Evolutionary conservation across 1,140 invertebrate species (phyloP).

Genomic region (Hylaeus anthracinus): DNA sequence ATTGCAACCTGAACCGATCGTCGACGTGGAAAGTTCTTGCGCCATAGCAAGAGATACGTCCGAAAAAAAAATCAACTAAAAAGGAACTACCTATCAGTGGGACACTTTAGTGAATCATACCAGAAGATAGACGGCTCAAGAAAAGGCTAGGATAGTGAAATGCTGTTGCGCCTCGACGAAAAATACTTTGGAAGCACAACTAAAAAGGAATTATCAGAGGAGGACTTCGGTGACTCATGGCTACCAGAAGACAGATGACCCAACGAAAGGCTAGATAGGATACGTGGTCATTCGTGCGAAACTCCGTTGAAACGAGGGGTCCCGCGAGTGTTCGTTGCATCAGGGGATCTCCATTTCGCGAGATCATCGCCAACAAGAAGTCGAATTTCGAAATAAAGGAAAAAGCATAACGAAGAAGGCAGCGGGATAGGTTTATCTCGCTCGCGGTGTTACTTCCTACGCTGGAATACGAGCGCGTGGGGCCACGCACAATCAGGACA

Average conservation of each 20-base stretch:
- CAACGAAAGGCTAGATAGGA: not conserved
- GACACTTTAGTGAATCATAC: too few species aligned
- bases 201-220: not conserved
- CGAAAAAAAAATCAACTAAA: too few species aligned
- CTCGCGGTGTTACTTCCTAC: conserved; percentile 52
- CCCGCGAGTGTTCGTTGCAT: too few species aligned
- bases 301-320: too few species aligned
- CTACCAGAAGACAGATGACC: not conserved
- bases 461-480: conserved; percentile 39
- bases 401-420: not conserved
- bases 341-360: not conserved
- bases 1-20: too few species aligned
- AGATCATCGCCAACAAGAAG: not conserved
- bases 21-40: too few species aligned
- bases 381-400: conserved; percentile 35
- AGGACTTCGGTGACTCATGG: not conserved
- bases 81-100: too few species aligned
- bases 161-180: too few species aligned
- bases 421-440: conserved; percentile 39
- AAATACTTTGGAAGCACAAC: not conserved
- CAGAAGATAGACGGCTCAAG: too few species aligned
- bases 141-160: too few species aligned
- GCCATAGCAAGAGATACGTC: too few species aligned
- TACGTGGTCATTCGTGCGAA: not conserved
- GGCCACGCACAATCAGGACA: conserved; percentile 64